Conservation (phyloP, 2,797 vertebrate species). For the Crocidura indochinensis region DNA sequence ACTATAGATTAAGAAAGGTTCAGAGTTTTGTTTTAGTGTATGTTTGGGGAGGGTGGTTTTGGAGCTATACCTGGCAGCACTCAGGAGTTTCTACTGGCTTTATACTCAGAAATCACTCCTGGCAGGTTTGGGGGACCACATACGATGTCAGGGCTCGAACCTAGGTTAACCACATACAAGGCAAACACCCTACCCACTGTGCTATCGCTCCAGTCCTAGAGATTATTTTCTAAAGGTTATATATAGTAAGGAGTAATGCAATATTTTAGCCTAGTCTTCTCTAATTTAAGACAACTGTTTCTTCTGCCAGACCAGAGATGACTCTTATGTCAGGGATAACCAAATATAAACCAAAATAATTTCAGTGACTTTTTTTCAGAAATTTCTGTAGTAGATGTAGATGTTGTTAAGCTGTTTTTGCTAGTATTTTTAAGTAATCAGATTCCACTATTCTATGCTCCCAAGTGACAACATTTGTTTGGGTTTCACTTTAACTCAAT, state of each 20-base stretch:
- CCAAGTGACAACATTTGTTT: conserved; percentile 45
- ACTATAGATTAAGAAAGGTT: conserved; percentile 19
- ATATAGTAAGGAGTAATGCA: conserved; percentile 17
- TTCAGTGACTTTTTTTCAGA: conserved; percentile 5
- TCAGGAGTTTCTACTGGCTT: too few relatives aligned
- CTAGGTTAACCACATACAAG: too few relatives aligned
- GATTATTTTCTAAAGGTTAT: conserved; percentile 36
- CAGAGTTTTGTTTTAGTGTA: background rate
- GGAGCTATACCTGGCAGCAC: too few relatives aligned
- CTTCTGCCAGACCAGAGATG: conserved; percentile 21
- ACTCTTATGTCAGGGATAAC: background rate
- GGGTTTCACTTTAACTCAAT: conserved; percentile 19
- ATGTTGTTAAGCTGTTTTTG: conserved; percentile 33
- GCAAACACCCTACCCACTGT: too few relatives aligned
- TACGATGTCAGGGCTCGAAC: too few relatives aligned
- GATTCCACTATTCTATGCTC: conserved; percentile 22
- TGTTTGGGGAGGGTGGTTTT: too few relatives aligned
- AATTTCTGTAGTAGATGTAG: conserved; percentile 28
- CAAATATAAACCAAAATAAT: conserved; percentile 34
- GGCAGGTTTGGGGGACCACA: too few relatives aligned
- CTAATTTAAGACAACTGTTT: conserved; percentile 51
- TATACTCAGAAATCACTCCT: too few relatives aligned
- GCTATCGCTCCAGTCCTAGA: background rate
- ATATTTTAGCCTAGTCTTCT: background rate
- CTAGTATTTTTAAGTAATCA: conserved; percentile 37